Evolutionary conservation across 1,140 invertebrate species (phyloP).

Genomic region (Drosophila pruinosa): DNA sequence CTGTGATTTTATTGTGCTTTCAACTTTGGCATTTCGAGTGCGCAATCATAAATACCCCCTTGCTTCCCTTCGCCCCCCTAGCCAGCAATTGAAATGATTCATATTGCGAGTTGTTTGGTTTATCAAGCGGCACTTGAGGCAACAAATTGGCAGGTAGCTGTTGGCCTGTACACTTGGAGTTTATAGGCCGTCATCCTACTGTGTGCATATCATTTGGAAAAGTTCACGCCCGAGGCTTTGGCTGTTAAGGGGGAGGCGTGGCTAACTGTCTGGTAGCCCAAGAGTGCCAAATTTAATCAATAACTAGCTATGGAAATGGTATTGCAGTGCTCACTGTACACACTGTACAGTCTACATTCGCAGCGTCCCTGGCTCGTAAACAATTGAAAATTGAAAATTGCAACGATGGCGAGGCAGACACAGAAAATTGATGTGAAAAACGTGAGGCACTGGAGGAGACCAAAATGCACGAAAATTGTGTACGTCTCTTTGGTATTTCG

Average conservation of each 20-base stretch:
- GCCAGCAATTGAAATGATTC: neutral
- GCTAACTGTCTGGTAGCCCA: slow-evolving; percentile 24
- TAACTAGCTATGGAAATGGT: slow-evolving; percentile 51
- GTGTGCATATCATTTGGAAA: slow-evolving; percentile 35
- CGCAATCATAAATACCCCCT: neutral
- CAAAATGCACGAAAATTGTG: slow-evolving; percentile 69
- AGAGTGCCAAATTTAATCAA: slow-evolving; percentile 70
- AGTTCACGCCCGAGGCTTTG: slow-evolving; percentile 54
- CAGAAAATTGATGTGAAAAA: slow-evolving; percentile 71
- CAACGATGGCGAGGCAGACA: neutral
- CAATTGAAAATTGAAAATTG: slow-evolving; percentile 47
- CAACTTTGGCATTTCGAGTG: slow-evolving; percentile 62
- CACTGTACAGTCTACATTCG: neutral
- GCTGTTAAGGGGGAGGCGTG: slow-evolving; percentile 50
- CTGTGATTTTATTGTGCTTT: slow-evolving; percentile 36
- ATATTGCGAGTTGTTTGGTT: slow-evolving; percentile 1
- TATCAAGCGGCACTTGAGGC: slow-evolving; percentile 27
- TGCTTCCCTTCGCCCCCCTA: neutral
- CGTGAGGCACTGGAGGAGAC: slow-evolving; percentile 45
- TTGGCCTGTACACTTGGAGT: neutral
- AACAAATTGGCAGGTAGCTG: slow-evolving; percentile 43
- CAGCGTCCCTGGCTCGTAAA: neutral
- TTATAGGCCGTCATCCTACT: slow-evolving; percentile 13
- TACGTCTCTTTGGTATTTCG: slow-evolving; percentile 50
- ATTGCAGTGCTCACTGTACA: slow-evolving; percentile 5